Percentiles rank a stretch among this genome's conserved stretches.
Evolutionary conservation across 1,140 invertebrate genomes (phyloP).

Genomic region (Monomorium pharaonis): DNA sequence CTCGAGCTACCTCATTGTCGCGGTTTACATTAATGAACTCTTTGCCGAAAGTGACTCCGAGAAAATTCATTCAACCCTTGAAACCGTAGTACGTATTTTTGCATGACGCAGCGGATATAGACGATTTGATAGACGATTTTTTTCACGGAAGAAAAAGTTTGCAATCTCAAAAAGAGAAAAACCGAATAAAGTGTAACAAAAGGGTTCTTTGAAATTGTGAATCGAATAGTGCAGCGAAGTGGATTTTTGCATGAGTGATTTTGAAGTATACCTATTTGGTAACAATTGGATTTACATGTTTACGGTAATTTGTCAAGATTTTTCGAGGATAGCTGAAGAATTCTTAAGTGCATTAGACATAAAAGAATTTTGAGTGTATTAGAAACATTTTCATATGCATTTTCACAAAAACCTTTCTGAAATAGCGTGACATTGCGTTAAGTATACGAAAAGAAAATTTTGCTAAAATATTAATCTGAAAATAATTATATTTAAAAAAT

Average conservation of each 20-base stretch:
- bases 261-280: not conserved
- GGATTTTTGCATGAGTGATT: conserved; percentile 6
- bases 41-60: conserved; percentile 31
- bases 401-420: not conserved
- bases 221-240: not conserved
- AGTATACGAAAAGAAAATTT: not conserved
- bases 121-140: not conserved
- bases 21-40: conserved; percentile 47
- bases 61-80: conserved; percentile 29
- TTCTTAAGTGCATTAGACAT: not conserved
- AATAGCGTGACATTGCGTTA: not conserved
- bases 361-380: not conserved
- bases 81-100: conserved; percentile 1
- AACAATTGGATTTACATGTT: not conserved
- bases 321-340: not conserved
- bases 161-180: not conserved
- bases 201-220: not conserved
- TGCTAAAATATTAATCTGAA: too few species aligned
- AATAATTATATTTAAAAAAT: too few species aligned
- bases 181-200: not conserved
- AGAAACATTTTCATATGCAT: not conserved
- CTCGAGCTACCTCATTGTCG: conserved; percentile 27
- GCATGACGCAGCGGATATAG: conserved; percentile 14
- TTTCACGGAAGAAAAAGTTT: not conserved
- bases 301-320: conserved; percentile 30